phyloP scores from a whole-genome alignment of 2,113 vertebrate species.

The Excalfactoria chinensis region DNA sequence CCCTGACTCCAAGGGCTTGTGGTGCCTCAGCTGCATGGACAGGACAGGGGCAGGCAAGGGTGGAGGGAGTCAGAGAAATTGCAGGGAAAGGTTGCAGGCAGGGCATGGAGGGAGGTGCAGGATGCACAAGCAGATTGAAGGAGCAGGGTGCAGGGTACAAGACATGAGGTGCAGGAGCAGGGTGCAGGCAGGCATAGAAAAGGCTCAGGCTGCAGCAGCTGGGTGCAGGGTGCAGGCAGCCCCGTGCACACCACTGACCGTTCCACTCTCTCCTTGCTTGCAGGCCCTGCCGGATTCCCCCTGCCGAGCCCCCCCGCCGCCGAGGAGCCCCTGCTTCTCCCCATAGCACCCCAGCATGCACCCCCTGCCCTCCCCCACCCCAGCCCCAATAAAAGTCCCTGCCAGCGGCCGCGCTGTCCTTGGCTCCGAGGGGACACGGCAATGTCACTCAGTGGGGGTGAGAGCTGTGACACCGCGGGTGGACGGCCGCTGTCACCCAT shows the following conservation, averaged over 20 bases:
- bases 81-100: background rate
- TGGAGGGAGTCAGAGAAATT: background rate
- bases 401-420: constrained; percentile 13
- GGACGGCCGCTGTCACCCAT: background rate
- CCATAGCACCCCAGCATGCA: background rate
- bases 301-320: background rate
- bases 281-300: background rate
- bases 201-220: background rate
- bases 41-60: background rate
- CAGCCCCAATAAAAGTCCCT: background rate
- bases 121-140: background rate
- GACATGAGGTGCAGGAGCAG: background rate
- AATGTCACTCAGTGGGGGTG: background rate
- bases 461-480: background rate
- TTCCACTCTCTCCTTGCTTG: constrained; percentile 27
- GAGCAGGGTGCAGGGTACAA: background rate
- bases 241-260: background rate
- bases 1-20: background rate
- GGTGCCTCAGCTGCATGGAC: background rate
- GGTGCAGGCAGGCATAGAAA: background rate
- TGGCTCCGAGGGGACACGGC: background rate
- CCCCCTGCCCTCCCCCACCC: background rate
- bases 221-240: background rate
- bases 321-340: background rate
- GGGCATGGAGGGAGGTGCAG: background rate